These are phyloP conservation scores for Fissipunctia ypsillon DNA, from an alignment of 2,888 invertebrate genomes.

Conservation along the genomic window DNA sequence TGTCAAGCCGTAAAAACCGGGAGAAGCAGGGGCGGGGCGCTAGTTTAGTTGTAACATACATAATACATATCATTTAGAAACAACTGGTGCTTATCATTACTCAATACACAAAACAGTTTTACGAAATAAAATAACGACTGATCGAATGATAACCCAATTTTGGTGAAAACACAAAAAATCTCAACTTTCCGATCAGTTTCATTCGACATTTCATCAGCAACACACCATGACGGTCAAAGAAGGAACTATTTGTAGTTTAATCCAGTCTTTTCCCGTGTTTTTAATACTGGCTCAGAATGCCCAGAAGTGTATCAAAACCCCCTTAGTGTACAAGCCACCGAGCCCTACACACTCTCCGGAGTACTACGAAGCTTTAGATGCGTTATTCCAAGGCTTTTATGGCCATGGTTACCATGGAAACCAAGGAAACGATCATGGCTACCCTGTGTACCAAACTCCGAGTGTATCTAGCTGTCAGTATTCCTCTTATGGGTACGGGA, in stretches of 20 bases:
- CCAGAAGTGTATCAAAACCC: constrained; percentile 82
- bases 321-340: constrained; percentile 84
- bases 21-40: background rate
- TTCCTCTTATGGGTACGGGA: constrained; percentile 56
- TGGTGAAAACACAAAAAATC: constrained; percentile 20
- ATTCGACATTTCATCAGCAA: constrained; percentile 21
- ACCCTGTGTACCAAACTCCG: constrained; percentile 42
- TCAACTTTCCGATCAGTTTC: constrained; percentile 55
- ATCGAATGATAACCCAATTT: constrained; percentile 72
- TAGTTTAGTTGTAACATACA: background rate
- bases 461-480: constrained; percentile 57
- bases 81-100: constrained; percentile 49
- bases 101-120: constrained; percentile 52
- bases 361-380: constrained; percentile 85
- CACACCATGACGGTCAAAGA: constrained; percentile 81
- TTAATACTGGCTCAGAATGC: constrained; percentile 85
- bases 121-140: constrained; percentile 61
- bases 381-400: constrained; percentile 78
- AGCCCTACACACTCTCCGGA: constrained; percentile 84
- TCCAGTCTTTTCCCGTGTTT: constrained; percentile 85
- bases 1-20: too few relatives aligned
- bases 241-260: constrained; percentile 80
- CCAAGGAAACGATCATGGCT: constrained; percentile 50
- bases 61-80: constrained; percentile 3
- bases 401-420: constrained; percentile 68